Evolutionary conservation across 2,888 invertebrate species (phyloP).

Genomic region (Nasonia oneida): DNA sequence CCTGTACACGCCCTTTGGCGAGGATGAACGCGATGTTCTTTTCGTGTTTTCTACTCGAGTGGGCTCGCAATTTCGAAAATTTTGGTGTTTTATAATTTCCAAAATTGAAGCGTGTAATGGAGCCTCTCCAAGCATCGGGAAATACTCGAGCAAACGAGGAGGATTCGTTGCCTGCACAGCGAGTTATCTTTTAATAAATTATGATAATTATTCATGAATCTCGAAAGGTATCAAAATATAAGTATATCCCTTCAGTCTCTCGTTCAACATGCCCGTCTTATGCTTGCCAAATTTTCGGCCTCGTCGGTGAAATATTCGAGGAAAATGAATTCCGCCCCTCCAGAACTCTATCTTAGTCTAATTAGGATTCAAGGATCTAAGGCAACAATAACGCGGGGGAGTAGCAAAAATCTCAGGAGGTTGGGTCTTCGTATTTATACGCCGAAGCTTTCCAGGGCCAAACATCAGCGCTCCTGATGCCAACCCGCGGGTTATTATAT

Average conservation of each 20-base stretch:
- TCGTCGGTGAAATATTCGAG: not conserved
- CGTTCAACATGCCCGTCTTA: not conserved
- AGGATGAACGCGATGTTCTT: slow-evolving; percentile 16
- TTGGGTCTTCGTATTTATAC: not conserved
- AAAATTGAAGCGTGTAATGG: too few species aligned
- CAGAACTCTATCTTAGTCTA: not conserved
- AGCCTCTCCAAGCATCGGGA: too few species aligned
- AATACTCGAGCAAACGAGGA: not conserved
- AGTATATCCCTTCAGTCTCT: not conserved
- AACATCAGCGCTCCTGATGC: not conserved
- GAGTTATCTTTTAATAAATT: not conserved
- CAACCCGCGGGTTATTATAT: not conserved
- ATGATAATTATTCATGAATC: slow-evolving; percentile 8
- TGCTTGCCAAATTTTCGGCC: not conserved
- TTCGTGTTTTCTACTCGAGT: not conserved
- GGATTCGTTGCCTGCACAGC: too few species aligned
- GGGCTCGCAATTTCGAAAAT: too few species aligned
- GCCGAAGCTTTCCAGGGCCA: not conserved
- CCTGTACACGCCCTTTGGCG: not conserved
- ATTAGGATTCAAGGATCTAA: slow-evolving; percentile 8
- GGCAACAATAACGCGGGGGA: not conserved
- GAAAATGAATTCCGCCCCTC: slow-evolving; percentile 3
- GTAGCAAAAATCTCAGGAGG: not conserved
- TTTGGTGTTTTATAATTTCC: not conserved
- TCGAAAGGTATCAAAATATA: not conserved